phyloP scores from a whole-genome alignment of 2,888 invertebrate genomes.

The Dynastes tityus region DNA sequence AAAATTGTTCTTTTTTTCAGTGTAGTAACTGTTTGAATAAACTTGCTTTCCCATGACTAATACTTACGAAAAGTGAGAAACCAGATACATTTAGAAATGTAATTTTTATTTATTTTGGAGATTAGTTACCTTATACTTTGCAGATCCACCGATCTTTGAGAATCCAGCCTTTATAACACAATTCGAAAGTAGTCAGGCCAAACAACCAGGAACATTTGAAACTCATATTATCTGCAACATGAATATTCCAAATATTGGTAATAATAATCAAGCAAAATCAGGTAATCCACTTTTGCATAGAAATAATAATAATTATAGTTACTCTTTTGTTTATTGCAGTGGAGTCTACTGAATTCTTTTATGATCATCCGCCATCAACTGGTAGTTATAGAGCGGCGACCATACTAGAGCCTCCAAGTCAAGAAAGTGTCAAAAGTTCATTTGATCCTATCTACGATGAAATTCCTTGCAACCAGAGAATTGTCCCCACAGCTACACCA shows the following conservation, averaged over 20 bases:
- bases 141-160: conserved; percentile 73
- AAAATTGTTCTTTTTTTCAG: too few relatives aligned
- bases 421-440: conserved; percentile 62
- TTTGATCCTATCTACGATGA: conserved; percentile 80
- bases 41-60: too few relatives aligned
- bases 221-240: conserved; percentile 59
- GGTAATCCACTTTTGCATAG: conserved; percentile 20
- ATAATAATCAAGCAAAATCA: conserved; percentile 18
- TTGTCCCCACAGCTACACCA: not conserved
- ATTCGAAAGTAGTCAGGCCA: conserved; percentile 35
- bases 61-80: too few relatives aligned
- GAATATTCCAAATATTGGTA: conserved; percentile 54
- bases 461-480: conserved; percentile 71
- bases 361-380: conserved; percentile 73
- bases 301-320: not conserved
- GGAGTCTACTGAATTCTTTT: conserved; percentile 70
- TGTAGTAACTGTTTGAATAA: too few relatives aligned
- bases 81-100: too few relatives aligned
- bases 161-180: conserved; percentile 66
- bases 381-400: conserved; percentile 66
- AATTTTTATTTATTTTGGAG: too few relatives aligned
- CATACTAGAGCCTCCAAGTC: conserved; percentile 65
- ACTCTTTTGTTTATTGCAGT: conserved; percentile 3
- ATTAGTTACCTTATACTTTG: conserved; percentile 56
- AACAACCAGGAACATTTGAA: conserved; percentile 53